A percentile compares a stretch with the other conserved stretches of the same genome.
phyloP scores from a whole-genome alignment of 2,888 invertebrate species.

The Aphodius granarius region DNA sequence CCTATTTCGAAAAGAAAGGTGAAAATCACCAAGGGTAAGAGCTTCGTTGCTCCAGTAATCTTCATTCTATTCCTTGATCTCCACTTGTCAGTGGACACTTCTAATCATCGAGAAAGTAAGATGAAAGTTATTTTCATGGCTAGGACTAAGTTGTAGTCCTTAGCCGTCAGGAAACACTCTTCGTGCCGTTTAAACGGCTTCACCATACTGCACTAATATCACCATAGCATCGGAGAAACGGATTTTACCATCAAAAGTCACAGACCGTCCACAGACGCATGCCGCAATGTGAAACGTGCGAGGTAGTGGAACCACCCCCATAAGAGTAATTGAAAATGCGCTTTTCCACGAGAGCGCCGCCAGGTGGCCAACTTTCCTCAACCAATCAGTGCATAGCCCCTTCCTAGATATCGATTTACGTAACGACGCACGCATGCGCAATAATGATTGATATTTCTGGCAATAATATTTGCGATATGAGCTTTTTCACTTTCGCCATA shows the following conservation, averaged over 20 bases:
- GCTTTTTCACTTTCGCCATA: not conserved
- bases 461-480: not conserved
- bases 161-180: constrained; percentile 3
- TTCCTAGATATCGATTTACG: constrained; percentile 39
- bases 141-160: constrained; percentile 27
- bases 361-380: constrained; percentile 40
- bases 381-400: constrained; percentile 42
- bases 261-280: constrained; percentile 42
- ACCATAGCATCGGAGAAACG: constrained; percentile 37
- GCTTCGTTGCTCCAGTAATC: constrained; percentile 45
- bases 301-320: constrained; percentile 45
- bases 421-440: constrained; percentile 29
- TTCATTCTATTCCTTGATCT: constrained; percentile 40
- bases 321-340: constrained; percentile 42
- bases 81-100: constrained; percentile 41
- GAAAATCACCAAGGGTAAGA: constrained; percentile 47
- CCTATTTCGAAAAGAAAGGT: constrained; percentile 50
- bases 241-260: constrained; percentile 33
- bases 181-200: constrained; percentile 36
- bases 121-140: constrained; percentile 49
- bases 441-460: not conserved
- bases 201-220: constrained; percentile 42
- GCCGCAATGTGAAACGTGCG: constrained; percentile 43
- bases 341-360: constrained; percentile 9
- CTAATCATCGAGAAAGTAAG: constrained; percentile 49